A percentile compares a stretch with the other conserved stretches of the same genome.
Evolutionary conservation across 2,797 vertebrate genomes (phyloP).

Genomic region (Falco concolor): DNA sequence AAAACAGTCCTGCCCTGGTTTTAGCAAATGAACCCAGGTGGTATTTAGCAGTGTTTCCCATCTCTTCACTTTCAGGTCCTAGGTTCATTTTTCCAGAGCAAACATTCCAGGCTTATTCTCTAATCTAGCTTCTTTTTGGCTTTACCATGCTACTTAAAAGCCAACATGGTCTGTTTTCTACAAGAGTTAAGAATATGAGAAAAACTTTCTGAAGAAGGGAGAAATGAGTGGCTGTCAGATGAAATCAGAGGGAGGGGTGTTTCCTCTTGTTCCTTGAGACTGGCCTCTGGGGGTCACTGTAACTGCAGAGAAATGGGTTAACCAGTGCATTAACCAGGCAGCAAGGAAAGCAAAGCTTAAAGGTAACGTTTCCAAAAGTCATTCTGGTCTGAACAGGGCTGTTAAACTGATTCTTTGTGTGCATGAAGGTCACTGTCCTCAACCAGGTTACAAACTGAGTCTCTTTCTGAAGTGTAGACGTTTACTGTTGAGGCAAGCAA

Average conservation of each 20-base stretch:
- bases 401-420: background rate
- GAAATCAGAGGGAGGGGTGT: background rate
- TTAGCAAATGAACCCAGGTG: background rate
- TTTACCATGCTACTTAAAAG: background rate
- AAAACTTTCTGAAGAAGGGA: background rate
- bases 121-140: background rate
- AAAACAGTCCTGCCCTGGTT: background rate
- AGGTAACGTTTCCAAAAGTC: background rate
- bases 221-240: background rate
- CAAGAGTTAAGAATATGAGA: background rate
- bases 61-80: background rate
- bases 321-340: background rate
- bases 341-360: background rate
- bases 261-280: background rate
- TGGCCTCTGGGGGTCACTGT: background rate
- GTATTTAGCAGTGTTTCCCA: background rate
- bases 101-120: background rate
- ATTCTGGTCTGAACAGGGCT: background rate
- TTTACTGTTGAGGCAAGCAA: background rate
- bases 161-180: background rate
- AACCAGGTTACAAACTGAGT: background rate
- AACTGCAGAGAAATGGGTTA: background rate
- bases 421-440: background rate
- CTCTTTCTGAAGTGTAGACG: background rate
- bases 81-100: background rate